A percentile compares a stretch with the other conserved stretches of the same genome.
These are phyloP conservation scores for Peromyscus nudipes DNA, from an alignment of 2,797 vertebrate genomes.

Conservation along the genomic window DNA sequence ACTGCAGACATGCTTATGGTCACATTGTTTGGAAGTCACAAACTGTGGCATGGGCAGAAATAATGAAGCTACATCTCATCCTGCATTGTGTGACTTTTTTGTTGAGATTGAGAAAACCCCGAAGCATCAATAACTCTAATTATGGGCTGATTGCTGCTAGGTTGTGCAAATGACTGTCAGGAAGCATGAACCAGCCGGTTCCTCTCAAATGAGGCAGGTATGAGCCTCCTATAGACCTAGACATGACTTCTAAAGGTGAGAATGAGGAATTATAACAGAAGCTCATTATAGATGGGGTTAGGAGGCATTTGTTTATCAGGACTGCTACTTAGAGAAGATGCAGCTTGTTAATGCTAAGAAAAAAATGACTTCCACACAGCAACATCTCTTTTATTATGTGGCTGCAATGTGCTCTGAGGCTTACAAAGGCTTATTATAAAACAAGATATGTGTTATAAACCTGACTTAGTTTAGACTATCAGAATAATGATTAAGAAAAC, in stretches of 20 bases:
- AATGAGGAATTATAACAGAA: not conserved
- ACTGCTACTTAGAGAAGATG: not conserved
- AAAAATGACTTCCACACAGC: not conserved
- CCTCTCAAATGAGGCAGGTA: not conserved
- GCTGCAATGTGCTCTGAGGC: not conserved
- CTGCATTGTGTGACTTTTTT: not conserved
- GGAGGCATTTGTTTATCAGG: not conserved
- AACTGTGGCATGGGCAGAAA: not conserved
- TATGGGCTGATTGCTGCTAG: not conserved
- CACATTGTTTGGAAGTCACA: not conserved
- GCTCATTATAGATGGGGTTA: not conserved
- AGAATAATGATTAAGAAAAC: not conserved
- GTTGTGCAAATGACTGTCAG: not conserved
- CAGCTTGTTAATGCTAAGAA: not conserved
- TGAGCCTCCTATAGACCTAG: not conserved
- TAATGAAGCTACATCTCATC: not conserved
- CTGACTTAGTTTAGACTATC: not conserved
- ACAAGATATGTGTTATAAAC: not conserved
- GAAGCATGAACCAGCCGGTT: not conserved
- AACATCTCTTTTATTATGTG: not conserved
- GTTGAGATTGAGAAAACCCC: not conserved
- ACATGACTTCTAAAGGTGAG: not conserved
- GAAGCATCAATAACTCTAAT: not conserved
- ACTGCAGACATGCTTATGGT: not conserved
- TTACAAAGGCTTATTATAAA: conserved; percentile 16